Evolutionary conservation across 2,797 vertebrate genomes (phyloP), one percentile per base, ranked within the genome.

Genomic region (Distichodus sexfasciatus): DNA sequence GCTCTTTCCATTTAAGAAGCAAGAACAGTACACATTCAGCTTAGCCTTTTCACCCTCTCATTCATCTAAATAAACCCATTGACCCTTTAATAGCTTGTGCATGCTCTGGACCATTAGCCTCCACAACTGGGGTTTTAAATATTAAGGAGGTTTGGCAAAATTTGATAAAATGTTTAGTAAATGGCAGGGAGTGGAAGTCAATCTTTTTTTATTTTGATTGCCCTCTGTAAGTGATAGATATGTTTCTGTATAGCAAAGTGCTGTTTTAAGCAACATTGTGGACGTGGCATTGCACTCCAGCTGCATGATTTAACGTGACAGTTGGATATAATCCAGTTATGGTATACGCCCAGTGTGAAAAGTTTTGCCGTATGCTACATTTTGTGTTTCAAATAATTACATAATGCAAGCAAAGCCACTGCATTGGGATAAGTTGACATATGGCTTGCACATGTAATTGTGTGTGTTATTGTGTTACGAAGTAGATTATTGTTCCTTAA

Each of bases 51-150:
- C 29, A 82, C 81, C 69, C 82, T 79, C 78, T 89, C 88, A 89
- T 91, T 90, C 87, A 86, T 92, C 88, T 89, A 89, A 87, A 89
- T 91, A 88, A 89, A 90, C 87, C 84, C 85, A 88, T 87, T 91
- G 90, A 91, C 88, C 88, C 84, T 83, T 84, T 87, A 87, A 90
- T 89, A 85, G 82, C 83, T 86, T 90, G 89, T 87, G 86, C 74
- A 73, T 88, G 85, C 81, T 82, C 82, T 75, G 78, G 78, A 83
- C 86, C 87, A 87, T 90, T 88, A 90, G 86, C 82, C 82, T 82
- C 86, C 79, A 80, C 81, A 86, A 80, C 84, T 74, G 43, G 76
- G 78, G 80, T 81, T 90, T 92, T 87, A 90, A 91, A 92, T 90
- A 89, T 90, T 90, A 88, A 89, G 79, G 79, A 89, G 85, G 80